Percentiles rank a stretch among this genome's conserved stretches.
These are phyloP conservation scores for Laspeyria flexula DNA, from an alignment of 2,888 invertebrate species.

Conservation along the genomic window DNA sequence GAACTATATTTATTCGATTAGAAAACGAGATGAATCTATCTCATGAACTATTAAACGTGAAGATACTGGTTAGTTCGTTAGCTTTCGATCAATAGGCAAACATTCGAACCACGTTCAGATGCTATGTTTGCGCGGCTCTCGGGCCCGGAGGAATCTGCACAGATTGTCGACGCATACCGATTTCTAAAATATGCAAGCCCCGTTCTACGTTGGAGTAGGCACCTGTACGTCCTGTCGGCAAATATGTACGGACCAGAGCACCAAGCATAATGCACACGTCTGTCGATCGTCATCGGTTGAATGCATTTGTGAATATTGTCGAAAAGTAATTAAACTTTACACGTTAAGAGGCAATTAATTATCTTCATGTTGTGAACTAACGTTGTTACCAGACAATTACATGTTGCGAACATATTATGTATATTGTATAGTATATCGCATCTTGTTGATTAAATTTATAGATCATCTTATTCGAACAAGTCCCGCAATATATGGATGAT, in stretches of 20 bases:
- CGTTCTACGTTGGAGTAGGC: slow-evolving; percentile 40
- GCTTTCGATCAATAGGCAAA: slow-evolving; percentile 47
- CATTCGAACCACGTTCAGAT: slow-evolving; percentile 43
- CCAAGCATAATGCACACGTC: neutral
- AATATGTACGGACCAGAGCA: slow-evolving; percentile 25
- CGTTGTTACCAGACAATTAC: too few relatives aligned
- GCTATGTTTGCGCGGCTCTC: slow-evolving; percentile 48
- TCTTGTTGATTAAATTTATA: too few relatives aligned
- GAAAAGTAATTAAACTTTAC: neutral
- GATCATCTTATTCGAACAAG: too few relatives aligned
- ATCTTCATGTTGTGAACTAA: neutral
- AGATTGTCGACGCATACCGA: slow-evolving; percentile 56
- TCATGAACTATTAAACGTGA: slow-evolving; percentile 43
- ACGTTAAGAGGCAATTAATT: neutral
- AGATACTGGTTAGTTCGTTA: slow-evolving; percentile 48
- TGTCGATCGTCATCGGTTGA: neutral
- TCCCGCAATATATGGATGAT: too few relatives aligned
- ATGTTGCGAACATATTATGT: too few relatives aligned
- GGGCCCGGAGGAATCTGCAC: slow-evolving; percentile 40
- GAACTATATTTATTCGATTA: slow-evolving; percentile 21
- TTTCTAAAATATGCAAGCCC: slow-evolving; percentile 61
- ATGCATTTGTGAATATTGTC: neutral
- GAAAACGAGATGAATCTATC: slow-evolving; percentile 38
- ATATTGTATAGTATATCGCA: too few relatives aligned
- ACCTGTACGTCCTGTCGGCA: slow-evolving; percentile 31